phyloP scores from a whole-genome alignment of 2,113 vertebrate genomes.

The Sitta europaea region DNA sequence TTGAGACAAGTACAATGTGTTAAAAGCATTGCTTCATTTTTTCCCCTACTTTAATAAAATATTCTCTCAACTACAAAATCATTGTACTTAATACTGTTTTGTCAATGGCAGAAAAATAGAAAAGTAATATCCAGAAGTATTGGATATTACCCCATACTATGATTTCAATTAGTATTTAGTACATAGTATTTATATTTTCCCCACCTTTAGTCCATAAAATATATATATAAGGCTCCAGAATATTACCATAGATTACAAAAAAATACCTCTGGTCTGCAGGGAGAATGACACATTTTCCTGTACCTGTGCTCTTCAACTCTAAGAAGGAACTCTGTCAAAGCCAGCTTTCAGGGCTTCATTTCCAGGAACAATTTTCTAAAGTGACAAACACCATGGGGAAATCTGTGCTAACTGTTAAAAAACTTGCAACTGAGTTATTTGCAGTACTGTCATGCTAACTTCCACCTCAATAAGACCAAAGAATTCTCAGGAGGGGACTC shows the following conservation, averaged over 20 bases:
- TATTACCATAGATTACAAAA: slow-evolving; percentile 21
- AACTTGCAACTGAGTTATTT: slow-evolving; percentile 74
- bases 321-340: slow-evolving; percentile 58
- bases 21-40: not conserved
- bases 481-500: slow-evolving; percentile 75
- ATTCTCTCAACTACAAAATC: not conserved
- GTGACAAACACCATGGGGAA: slow-evolving; percentile 82
- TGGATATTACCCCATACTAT: not conserved
- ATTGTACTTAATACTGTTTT: not conserved
- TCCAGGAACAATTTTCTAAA: slow-evolving; percentile 77
- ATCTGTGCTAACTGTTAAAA: slow-evolving; percentile 77
- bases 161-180: no score
- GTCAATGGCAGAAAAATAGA: not conserved
- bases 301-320: slow-evolving; percentile 47
- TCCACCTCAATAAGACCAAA: slow-evolving; percentile 78
- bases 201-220: not conserved
- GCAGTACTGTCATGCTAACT: slow-evolving; percentile 82
- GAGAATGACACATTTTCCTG: slow-evolving; percentile 47
- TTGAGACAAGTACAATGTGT: not conserved
- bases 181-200: no score
- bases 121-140: no score
- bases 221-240: not conserved
- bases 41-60: not conserved
- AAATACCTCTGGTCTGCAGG: not conserved
- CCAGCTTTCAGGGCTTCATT: slow-evolving; percentile 73